These are phyloP conservation scores for Podarcis muralis DNA, from an alignment of 2,113 vertebrate genomes.

Conservation along the genomic window DNA sequence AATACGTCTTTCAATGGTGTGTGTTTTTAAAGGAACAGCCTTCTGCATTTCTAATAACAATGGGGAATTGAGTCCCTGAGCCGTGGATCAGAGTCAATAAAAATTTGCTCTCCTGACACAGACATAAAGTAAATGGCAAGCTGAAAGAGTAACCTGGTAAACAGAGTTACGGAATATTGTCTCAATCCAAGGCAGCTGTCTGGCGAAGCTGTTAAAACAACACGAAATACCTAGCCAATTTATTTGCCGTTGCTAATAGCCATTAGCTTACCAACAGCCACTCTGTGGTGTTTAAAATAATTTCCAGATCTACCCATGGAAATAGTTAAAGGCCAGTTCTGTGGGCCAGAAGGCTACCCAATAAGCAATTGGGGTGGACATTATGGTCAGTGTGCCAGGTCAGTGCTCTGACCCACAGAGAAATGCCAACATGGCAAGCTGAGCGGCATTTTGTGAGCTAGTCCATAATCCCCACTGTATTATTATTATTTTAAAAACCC, in stretches of 20 bases:
- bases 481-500: too few species aligned
- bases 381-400: too few species aligned
- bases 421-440: too few species aligned
- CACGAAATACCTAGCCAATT: not conserved
- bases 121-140: constrained; percentile 15
- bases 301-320: not conserved
- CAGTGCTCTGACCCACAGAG: too few species aligned
- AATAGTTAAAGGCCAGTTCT: not conserved
- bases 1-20: constrained; percentile 43
- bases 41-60: constrained; percentile 34
- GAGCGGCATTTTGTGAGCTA: too few species aligned
- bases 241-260: not conserved
- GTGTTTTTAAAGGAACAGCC: not conserved
- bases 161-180: constrained; percentile 9
- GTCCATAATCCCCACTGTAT: too few species aligned
- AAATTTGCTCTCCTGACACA: not conserved
- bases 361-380: not conserved
- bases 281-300: not conserved
- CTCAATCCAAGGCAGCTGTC: not conserved
- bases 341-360: not conserved
- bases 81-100: constrained; percentile 6
- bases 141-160: not conserved
- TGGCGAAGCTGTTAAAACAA: not conserved
- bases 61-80: constrained; percentile 34
- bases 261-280: not conserved